Base-by-base conservation (phyloP, 2,888 invertebrate genomes). In the Chydorus sphaericus region DNA sequence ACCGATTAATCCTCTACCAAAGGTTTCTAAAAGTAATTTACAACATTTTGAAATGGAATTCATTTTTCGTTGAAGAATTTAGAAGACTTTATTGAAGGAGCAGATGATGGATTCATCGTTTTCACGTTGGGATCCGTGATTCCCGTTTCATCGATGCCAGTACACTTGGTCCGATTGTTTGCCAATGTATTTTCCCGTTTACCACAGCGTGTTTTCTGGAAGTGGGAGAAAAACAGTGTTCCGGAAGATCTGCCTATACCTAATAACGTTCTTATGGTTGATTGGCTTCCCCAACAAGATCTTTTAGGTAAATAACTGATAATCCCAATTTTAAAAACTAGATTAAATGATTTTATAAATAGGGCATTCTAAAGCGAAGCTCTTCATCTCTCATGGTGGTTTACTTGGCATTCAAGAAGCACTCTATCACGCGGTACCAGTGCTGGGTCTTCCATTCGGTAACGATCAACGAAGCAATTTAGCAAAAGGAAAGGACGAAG, bases 101-200 rank as follows among this genome's bases (percentile, higher is more conserved):
- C 83, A 0, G 65, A 73, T 23, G 70, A 80, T 30, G 88, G 87
- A 2, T 87, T 88, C 66, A 79, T 88, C 57, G 86, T 82, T 67
- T 83, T 88, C 11, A 86, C 86, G 36, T 86, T 88, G 85, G 88
- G 88, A 0, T 86, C 88, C 0, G 85, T 86, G 1, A 85, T 88
- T 0, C 78, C 80, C 62, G 84, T 85, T 0, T 79, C 80, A 26
- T 83, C 81, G 62, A 86, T 83, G 57, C 72, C 76, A 0, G 62
- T 64, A 0, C 72, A 75, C 2, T 76, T 73, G 59, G 68, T 71
- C 20, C 64, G 72, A 23, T 73, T 70, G 1, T 73, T 83, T 33
- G 66, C 77, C 11, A 75, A 75, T 52, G 75, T 74, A 2, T 77
- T 83, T 51, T 68, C 73, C 1, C 72, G 71, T 56, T 62, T 82